Evolutionary conservation across 2,113 vertebrate species (phyloP), one percentile per base, ranked within the genome.

Genomic region (Laticauda laticaudata): DNA sequence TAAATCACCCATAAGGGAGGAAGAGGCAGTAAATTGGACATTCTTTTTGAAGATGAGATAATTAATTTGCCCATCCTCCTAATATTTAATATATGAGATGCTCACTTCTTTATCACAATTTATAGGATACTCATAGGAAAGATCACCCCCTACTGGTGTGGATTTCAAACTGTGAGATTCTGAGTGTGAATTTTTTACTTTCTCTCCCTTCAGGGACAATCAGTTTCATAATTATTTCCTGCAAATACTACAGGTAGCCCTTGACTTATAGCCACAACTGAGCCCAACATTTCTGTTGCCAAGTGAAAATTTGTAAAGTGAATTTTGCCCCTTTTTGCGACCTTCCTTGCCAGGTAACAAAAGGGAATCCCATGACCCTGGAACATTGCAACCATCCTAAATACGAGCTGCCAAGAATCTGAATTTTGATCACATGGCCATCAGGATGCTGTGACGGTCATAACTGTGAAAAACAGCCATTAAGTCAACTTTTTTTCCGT

Each of bases 131-230:
- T 20, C 21, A 43, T 54, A 69, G 91, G 86, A 75, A 92, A 92
- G 34, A n/a, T 75, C 9, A 64, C 86, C 91, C 59, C 59, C 91
- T 92, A 20, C 91, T 92, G 91, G 87, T 45, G 61, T 6, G 51
- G 51, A 5, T 89, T 64, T 89, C n/a, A 88, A 69, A 92, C 24
- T 92, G 39, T 55, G 53, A 26, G 23, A 48, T 91, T 85, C 20
- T 15, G 26, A 29, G 39, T 26, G 5, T 34, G 4, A 34, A 6
- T 61, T 18, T 2, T 43, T 85, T 86, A 11, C 69, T 64, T 64
- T 12, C 51, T 26, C 48, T 57, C 20, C 6, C 21, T 24, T 24
- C 48, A 51, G 48, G 48, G 8, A 51, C 48, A 51, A 8, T 51
- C 8, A 51, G 48, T 53, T 53, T 53, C 4, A 91, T 10, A 43